A percentile compares a stretch with the other conserved stretches of the same genome.
Evolutionary conservation across 2,797 vertebrate species (phyloP).

Genomic region (Muraenolepis orangiensis): DNA sequence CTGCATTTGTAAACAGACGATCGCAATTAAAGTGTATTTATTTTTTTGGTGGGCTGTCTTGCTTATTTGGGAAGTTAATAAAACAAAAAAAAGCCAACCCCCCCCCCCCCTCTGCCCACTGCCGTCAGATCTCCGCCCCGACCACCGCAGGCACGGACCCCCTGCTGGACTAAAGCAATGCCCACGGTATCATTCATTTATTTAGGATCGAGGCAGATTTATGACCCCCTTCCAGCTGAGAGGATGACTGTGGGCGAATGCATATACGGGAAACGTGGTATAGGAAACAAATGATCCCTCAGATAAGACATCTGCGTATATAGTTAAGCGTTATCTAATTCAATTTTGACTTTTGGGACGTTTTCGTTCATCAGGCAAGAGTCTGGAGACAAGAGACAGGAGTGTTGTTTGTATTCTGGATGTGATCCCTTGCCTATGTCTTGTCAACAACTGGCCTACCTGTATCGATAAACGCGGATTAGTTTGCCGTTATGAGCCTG

Average conservation of each 20-base stretch:
- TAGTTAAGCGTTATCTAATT: too few species aligned
- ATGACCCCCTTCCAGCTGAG: constrained; percentile 73
- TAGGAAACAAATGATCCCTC: constrained; percentile 40
- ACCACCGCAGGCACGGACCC: constrained; percentile 49
- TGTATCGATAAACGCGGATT: not conserved
- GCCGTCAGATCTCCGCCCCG: constrained; percentile 29
- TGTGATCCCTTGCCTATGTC: not conserved
- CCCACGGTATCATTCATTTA: constrained; percentile 67
- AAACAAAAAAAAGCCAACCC: not conserved
- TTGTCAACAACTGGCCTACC: not conserved
- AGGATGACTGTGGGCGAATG: constrained; percentile 53
- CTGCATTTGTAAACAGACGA: not conserved
- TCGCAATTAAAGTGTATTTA: not conserved
- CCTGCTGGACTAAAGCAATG: constrained; percentile 61
- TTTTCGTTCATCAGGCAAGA: not conserved
- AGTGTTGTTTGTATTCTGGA: not conserved
- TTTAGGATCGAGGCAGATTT: constrained; percentile 68
- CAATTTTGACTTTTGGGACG: not conserved
- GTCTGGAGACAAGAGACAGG: too few species aligned
- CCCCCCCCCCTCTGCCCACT: constrained; percentile 6
- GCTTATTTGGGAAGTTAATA: not conserved
- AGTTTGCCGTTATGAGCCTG: not conserved
- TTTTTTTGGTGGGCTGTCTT: not conserved
- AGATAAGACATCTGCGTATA: not conserved
- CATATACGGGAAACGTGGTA: constrained; percentile 35